Conservation (phyloP, 2,888 invertebrate genomes). For the Hydropsyche betteni region DNA sequence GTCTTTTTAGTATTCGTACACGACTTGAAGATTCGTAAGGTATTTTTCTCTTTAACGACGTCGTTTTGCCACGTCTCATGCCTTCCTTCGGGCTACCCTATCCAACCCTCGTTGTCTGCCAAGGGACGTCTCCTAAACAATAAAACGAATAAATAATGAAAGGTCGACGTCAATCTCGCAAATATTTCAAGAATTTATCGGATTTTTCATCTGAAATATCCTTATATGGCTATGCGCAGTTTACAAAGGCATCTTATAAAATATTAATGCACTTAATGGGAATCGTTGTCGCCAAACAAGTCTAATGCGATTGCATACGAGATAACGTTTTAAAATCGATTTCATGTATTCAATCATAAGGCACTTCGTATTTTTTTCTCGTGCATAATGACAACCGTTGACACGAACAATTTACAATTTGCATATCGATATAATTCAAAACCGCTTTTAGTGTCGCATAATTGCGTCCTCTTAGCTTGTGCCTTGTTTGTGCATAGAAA, state of each 20-base stretch:
- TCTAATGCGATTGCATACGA: too few relatives aligned
- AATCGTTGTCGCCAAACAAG: too few relatives aligned
- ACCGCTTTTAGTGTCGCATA: conserved; percentile 12
- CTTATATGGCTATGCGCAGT: too few relatives aligned
- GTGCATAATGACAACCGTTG: conserved; percentile 13
- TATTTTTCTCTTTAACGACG: conserved; percentile 21
- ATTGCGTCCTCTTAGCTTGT: conserved; percentile 5
- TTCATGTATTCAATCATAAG: too few relatives aligned
- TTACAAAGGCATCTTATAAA: too few relatives aligned
- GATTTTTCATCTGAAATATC: not conserved
- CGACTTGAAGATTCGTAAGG: not conserved
- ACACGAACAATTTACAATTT: conserved; percentile 27
- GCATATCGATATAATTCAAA: conserved; percentile 27
- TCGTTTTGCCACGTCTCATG: conserved; percentile 12
- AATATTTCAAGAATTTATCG: not conserved
- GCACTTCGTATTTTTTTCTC: too few relatives aligned
- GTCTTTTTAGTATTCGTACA: too few relatives aligned
- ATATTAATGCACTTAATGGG: too few relatives aligned
- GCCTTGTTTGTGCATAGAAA: conserved; percentile 1
- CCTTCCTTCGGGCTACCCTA: not conserved
- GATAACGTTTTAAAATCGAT: too few relatives aligned
- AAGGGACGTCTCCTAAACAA: not conserved
- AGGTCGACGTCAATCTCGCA: too few relatives aligned
- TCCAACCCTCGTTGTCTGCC: conserved; percentile 12
- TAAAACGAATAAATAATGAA: not conserved